These are phyloP conservation scores for Lophochroa leadbeateri DNA, from an alignment of 2,113 vertebrate species.

Conservation along the genomic window DNA sequence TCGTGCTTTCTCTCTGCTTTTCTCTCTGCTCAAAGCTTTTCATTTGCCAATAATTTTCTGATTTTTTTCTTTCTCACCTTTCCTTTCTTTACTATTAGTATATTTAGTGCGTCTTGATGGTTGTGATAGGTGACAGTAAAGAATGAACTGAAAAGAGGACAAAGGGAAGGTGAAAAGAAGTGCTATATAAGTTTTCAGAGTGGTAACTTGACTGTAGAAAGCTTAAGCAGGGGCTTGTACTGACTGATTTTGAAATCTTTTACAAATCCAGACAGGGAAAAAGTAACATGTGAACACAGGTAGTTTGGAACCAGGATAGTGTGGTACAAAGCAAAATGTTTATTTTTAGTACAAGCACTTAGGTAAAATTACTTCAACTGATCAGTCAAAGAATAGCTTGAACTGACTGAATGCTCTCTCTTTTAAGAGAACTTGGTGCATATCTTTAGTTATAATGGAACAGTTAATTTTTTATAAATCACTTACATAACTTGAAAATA, in stretches of 20 bases:
- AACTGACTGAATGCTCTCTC: not conserved
- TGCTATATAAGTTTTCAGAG: not conserved
- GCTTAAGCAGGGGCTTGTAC: not conserved
- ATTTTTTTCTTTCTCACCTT: not conserved
- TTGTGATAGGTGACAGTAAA: not conserved
- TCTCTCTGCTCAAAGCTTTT: not conserved
- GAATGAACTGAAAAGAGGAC: not conserved
- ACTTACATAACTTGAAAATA: not conserved
- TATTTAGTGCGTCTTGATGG: not conserved
- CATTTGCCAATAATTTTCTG: not conserved
- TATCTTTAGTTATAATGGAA: not conserved
- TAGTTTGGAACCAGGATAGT: not conserved
- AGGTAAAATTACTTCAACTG: not conserved
- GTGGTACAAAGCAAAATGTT: not conserved
- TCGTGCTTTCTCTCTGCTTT: not conserved
- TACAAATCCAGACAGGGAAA: not conserved
- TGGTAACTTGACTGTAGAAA: not conserved
- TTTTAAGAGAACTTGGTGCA: not conserved
- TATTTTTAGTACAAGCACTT: not conserved
- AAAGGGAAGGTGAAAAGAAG: not conserved
- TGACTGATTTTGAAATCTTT: not conserved
- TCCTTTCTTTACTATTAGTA: not conserved
- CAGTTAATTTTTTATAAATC: slow-evolving; percentile 16
- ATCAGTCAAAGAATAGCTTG: not conserved
- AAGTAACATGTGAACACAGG: not conserved